Conservation (phyloP, 2,113 vertebrate genomes). For the Misgurnus mizolepis region DNA sequence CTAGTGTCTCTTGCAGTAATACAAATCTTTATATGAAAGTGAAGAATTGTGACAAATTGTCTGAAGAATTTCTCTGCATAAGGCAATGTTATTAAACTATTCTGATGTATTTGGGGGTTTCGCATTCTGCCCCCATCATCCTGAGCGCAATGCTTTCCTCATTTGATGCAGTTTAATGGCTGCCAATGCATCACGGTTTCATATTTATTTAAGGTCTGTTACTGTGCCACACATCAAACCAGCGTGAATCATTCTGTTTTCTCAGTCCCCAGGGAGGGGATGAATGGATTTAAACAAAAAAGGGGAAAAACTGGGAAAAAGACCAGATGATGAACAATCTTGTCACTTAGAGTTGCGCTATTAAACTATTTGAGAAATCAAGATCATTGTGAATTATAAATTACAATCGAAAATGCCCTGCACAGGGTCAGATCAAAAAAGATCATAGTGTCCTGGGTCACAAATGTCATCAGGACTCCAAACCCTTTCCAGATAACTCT, state of each 20-base stretch:
- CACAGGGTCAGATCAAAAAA: too few species aligned
- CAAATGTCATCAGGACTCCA: too few species aligned
- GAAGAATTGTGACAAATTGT: constrained; percentile 29
- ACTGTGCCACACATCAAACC: constrained; percentile 29
- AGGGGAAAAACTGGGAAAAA: constrained; percentile 27
- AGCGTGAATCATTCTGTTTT: constrained; percentile 51
- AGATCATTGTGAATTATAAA: not conserved
- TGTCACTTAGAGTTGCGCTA: not conserved
- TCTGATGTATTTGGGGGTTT: constrained; percentile 47
- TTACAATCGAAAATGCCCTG: too few species aligned
- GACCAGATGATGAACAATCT: not conserved
- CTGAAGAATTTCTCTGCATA: constrained; percentile 41
- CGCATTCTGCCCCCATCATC: not conserved
- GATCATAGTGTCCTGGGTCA: too few species aligned
- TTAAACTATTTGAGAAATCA: not conserved
- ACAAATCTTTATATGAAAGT: not conserved
- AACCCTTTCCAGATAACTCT: too few species aligned
- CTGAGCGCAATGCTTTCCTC: not conserved
- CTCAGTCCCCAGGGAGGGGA: constrained; percentile 43
- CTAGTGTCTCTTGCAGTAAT: not conserved
- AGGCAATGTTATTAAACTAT: constrained; percentile 50
- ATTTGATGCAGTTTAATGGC: constrained; percentile 47
- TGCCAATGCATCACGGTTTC: constrained; percentile 42
- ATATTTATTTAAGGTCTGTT: constrained; percentile 54
- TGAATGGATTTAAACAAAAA: constrained; percentile 44